Conservation (phyloP, 2,113 vertebrate species). For the Clarias batrachus region DNA sequence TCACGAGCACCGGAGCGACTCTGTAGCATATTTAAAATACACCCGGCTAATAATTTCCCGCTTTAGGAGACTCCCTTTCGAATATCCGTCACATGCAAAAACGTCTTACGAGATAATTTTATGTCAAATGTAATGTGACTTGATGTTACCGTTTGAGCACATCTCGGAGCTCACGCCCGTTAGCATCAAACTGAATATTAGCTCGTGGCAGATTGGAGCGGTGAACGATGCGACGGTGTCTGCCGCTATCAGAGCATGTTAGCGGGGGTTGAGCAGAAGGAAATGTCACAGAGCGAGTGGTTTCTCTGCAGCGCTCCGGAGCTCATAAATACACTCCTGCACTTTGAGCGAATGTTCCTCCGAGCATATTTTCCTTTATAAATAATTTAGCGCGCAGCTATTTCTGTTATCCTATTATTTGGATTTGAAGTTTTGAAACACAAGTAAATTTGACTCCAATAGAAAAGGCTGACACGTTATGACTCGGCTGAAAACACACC, state of each 20-base stretch:
- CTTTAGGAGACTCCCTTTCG: background rate
- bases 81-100: background rate
- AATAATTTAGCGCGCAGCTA: background rate
- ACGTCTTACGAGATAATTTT: background rate
- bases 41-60: background rate
- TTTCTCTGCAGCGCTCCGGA: background rate
- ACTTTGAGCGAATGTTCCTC: background rate
- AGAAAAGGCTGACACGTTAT: background rate
- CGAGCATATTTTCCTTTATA: background rate
- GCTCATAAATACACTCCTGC: conserved; percentile 17
- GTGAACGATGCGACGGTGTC: background rate
- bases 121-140: background rate
- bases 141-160: background rate
- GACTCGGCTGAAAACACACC: background rate
- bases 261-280: conserved; percentile 1
- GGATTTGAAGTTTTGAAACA: background rate
- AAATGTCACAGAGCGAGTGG: background rate
- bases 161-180: background rate
- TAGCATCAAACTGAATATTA: background rate
- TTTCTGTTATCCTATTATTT: conserved; percentile 9
- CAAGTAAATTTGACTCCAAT: background rate
- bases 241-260: background rate
- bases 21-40: background rate
- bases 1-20: background rate
- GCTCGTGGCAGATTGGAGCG: background rate